These are phyloP conservation scores for Rhagologus leucostigma DNA, from an alignment of 2,113 vertebrate species.

Conservation along the genomic window DNA sequence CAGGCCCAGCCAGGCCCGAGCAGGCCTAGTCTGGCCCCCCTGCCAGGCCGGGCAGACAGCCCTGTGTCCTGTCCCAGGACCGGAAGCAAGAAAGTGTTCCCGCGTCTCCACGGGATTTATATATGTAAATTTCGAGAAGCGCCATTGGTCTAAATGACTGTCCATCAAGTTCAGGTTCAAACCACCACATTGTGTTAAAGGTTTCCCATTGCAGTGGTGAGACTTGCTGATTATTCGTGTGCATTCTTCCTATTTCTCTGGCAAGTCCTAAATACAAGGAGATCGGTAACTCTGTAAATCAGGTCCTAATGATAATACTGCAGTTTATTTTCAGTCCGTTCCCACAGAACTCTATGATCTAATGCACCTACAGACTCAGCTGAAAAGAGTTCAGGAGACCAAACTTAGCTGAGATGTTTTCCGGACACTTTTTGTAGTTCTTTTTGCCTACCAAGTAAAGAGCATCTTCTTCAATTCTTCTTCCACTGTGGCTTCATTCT, in stretches of 20 bases:
- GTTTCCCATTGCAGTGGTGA: background rate
- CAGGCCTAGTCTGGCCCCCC: too few species aligned
- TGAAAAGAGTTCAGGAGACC: background rate
- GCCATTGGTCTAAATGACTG: too few species aligned
- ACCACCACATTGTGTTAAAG: too few species aligned
- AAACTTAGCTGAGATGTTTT: background rate
- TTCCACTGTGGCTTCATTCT: background rate
- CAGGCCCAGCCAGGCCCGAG: too few species aligned
- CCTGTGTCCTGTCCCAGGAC: too few species aligned
- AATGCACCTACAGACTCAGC: background rate
- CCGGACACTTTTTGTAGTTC: background rate
- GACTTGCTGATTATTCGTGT: rapidly evolving
- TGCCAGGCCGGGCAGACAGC: too few species aligned
- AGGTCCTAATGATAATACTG: background rate
- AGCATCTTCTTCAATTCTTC: background rate
- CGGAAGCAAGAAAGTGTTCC: too few species aligned
- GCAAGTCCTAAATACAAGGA: background rate
- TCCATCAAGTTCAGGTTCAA: too few species aligned
- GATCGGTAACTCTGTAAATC: background rate
- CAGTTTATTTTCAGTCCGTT: background rate
- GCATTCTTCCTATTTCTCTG: background rate
- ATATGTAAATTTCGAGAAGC: too few species aligned
- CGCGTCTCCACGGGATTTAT: too few species aligned
- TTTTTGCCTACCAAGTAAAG: background rate
- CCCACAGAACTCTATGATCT: background rate